These are phyloP conservation scores for Crotalus horridus DNA, from an alignment of 2,113 vertebrate genomes.

Conservation along the genomic window DNA sequence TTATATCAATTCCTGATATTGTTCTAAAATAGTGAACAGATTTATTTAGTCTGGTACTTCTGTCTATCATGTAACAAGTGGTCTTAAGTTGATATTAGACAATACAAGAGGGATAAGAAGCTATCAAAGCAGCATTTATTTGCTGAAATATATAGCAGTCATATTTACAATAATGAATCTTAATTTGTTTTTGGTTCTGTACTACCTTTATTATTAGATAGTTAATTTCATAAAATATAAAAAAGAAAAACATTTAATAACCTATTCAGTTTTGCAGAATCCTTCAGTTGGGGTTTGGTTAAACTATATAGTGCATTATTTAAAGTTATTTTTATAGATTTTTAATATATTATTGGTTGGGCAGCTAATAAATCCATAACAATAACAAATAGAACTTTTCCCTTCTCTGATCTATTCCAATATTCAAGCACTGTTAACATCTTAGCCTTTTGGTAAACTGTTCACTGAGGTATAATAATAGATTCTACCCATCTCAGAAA, in stretches of 20 bases:
- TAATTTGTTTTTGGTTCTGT: neutral
- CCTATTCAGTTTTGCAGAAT: neutral
- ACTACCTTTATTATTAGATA: neutral
- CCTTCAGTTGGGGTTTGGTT: neutral
- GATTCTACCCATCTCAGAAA: neutral
- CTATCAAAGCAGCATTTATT: neutral
- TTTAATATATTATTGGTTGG: neutral
- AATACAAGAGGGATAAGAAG: neutral
- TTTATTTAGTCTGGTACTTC: neutral
- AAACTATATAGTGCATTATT: neutral
- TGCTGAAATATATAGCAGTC: neutral
- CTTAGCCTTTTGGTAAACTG: neutral
- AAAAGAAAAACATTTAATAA: neutral
- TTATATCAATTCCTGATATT: neutral
- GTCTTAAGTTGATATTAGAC: neutral
- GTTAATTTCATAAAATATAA: neutral
- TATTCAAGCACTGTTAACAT: neutral
- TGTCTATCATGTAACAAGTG: neutral
- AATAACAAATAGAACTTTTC: neutral
- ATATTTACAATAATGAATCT: neutral
- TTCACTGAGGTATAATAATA: neutral
- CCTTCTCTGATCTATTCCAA: neutral
- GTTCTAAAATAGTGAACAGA: neutral
- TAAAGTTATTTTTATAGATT: neutral
- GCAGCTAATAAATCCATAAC: neutral